A percentile compares a stretch with the other conserved stretches of the same genome.
phyloP scores from a whole-genome alignment of 2,797 vertebrate species.

The Galaxias olidus region DNA sequence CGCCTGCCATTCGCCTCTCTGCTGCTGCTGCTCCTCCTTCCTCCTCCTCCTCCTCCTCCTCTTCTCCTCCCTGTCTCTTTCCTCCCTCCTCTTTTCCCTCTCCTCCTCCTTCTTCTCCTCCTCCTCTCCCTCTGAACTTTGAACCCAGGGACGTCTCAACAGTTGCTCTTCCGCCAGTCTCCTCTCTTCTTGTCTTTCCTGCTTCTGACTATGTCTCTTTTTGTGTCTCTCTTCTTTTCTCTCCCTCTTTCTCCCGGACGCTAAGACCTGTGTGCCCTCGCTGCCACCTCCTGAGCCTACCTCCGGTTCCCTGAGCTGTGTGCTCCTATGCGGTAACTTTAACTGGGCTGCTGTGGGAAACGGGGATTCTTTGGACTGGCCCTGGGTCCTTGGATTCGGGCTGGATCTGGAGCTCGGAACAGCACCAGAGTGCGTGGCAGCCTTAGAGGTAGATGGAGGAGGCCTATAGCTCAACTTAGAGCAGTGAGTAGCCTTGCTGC shows the following conservation, averaged over 20 bases:
- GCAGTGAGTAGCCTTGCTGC: constrained; percentile 31
- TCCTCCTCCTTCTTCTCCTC: constrained; percentile 65
- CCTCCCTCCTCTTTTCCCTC: constrained; percentile 72
- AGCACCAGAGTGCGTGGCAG: constrained; percentile 33
- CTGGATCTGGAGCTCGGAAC: constrained; percentile 41
- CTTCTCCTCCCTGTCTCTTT: constrained; percentile 64
- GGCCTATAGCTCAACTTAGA: constrained; percentile 24
- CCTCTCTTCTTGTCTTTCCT: constrained; percentile 66
- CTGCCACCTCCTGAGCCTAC: constrained; percentile 56
- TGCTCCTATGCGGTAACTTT: constrained; percentile 54
- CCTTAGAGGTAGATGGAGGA: constrained; percentile 48
- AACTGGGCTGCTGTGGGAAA: constrained; percentile 20
- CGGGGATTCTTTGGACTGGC: constrained; percentile 48
- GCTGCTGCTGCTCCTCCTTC: constrained; percentile 59
- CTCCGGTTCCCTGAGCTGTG: constrained; percentile 52
- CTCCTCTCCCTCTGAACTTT: constrained; percentile 58
- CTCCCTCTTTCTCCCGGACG: constrained; percentile 59
- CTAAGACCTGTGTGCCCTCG: constrained; percentile 61
- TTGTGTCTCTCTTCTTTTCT: constrained; percentile 17
- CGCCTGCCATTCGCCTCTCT: constrained; percentile 57
- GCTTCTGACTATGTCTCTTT: constrained; percentile 8
- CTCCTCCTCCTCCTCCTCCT: constrained; percentile 45
- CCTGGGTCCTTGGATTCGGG: constrained; percentile 47
- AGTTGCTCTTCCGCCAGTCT: constrained; percentile 78
- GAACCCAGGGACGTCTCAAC: constrained; percentile 69